A percentile compares a stretch with the other conserved stretches of the same genome.
phyloP scores from a whole-genome alignment of 2,113 vertebrate genomes.

The Galeopterus variegatus region DNA sequence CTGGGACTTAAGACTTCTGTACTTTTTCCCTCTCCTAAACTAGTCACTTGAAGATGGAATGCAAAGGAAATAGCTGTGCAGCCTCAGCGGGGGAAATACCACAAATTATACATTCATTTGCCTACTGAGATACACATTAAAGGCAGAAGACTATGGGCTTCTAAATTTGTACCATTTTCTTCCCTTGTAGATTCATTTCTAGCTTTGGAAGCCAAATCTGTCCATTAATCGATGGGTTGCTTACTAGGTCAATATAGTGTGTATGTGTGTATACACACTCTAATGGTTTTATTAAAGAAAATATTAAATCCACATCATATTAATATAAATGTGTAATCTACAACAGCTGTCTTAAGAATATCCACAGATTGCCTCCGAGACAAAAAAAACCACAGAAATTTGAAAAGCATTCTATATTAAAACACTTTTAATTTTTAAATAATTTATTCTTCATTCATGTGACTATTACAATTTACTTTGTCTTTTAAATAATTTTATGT shows the following conservation, averaged over 20 bases:
- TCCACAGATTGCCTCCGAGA: not conserved
- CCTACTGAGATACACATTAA: conserved; percentile 80
- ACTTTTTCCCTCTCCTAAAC: conserved; percentile 39
- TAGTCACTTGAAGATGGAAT: not conserved
- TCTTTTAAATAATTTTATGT: conserved; percentile 23
- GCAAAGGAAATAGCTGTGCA: conserved; percentile 75
- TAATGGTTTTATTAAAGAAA: conserved; percentile 77
- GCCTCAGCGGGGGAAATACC: conserved; percentile 57
- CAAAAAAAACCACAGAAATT: not conserved
- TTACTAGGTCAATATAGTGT: conserved; percentile 60
- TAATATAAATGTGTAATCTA: not conserved
- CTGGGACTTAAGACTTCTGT: conserved; percentile 42
- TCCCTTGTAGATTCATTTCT: conserved; percentile 74
- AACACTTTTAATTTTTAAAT: conserved; percentile 11
- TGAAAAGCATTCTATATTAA: conserved; percentile 1
- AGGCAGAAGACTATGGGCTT: conserved; percentile 70
- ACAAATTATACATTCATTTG: conserved; percentile 79
- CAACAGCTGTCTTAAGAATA: not conserved
- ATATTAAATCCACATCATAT: conserved; percentile 22
- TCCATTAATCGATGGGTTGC: conserved; percentile 62
- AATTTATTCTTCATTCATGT: not conserved
- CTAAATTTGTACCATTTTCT: conserved; percentile 73
- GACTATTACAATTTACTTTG: not conserved
- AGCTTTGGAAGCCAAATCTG: conserved; percentile 76
- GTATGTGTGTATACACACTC: not conserved